Evolutionary conservation across 1,140 invertebrate species (phyloP).

Genomic region (Solenopsis fugax): DNA sequence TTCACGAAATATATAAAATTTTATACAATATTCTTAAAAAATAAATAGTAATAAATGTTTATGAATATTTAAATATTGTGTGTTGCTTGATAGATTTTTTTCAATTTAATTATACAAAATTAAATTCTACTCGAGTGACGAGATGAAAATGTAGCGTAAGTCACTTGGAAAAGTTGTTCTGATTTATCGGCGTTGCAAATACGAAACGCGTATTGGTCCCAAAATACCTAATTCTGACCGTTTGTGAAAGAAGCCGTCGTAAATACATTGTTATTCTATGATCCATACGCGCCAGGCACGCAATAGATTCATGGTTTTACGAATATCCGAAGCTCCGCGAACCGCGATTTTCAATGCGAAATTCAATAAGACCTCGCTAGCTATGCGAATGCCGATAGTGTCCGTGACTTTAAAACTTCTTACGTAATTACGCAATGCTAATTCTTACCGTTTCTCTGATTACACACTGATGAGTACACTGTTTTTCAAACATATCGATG

Average conservation of each 20-base stretch:
- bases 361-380: slow-evolving; percentile 22
- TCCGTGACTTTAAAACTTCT: not conserved
- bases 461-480: too few species aligned
- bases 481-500: not conserved
- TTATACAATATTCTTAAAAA: too few species aligned
- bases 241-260: slow-evolving; percentile 1
- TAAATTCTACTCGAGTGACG: not conserved
- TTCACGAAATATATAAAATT: too few species aligned
- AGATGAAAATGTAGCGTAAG: not conserved
- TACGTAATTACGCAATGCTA: slow-evolving; percentile 1
- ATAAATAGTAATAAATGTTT: too few species aligned
- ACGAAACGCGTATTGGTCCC: not conserved
- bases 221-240: not conserved
- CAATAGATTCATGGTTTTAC: slow-evolving; percentile 8
- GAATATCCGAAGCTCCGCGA: slow-evolving; percentile 6
- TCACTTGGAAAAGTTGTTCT: not conserved
- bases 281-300: too few species aligned
- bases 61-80: too few species aligned
- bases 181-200: not conserved
- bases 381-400: not conserved
- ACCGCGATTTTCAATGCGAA: slow-evolving; percentile 5
- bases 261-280: slow-evolving; percentile 12
- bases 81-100: too few species aligned
- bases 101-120: too few species aligned
- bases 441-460: not conserved